phyloP scores from a whole-genome alignment of 1,140 invertebrate genomes.

The Ctenoplectra terminalis region DNA sequence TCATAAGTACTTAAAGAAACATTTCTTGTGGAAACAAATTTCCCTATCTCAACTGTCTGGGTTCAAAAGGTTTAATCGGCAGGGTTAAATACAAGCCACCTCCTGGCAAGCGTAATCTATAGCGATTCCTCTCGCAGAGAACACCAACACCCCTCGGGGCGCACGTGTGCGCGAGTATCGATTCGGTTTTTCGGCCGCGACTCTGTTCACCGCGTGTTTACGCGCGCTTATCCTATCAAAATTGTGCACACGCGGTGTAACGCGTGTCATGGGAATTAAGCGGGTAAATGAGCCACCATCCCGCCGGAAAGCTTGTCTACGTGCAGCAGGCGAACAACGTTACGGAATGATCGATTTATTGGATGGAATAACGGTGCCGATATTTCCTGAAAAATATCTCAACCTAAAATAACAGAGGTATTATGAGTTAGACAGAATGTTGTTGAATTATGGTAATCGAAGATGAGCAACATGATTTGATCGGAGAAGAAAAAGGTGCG shows the following conservation, averaged over 20 bases:
- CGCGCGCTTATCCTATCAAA: conserved; percentile 69
- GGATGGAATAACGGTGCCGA: too few relatives aligned
- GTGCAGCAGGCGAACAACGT: neutral
- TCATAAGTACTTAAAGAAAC: conserved; percentile 52
- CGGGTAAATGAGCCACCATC: conserved; percentile 18
- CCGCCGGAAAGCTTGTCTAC: neutral
- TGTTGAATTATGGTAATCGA: neutral
- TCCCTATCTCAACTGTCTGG: conserved; percentile 52
- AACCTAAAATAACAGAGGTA: too few relatives aligned
- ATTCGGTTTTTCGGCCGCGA: conserved; percentile 78
- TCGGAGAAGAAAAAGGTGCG: neutral
- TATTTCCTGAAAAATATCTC: too few relatives aligned
- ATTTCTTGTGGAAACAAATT: conserved; percentile 59
- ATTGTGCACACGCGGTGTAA: conserved; percentile 69
- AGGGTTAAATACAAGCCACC: conserved; percentile 78
- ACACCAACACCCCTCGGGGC: conserved; percentile 7
- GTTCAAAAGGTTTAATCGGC: conserved; percentile 58
- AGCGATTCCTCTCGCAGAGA: conserved; percentile 64
- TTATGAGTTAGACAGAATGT: too few relatives aligned
- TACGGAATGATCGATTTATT: neutral
- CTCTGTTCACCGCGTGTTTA: conserved; percentile 36
- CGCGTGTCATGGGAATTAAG: conserved; percentile 50
- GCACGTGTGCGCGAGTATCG: conserved; percentile 77
- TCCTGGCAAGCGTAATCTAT: conserved; percentile 77
- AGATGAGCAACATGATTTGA: neutral